Evolutionary conservation across 2,888 invertebrate genomes (phyloP), one percentile per base, ranked within the genome.

Genomic region (Deroplatys truncata): DNA sequence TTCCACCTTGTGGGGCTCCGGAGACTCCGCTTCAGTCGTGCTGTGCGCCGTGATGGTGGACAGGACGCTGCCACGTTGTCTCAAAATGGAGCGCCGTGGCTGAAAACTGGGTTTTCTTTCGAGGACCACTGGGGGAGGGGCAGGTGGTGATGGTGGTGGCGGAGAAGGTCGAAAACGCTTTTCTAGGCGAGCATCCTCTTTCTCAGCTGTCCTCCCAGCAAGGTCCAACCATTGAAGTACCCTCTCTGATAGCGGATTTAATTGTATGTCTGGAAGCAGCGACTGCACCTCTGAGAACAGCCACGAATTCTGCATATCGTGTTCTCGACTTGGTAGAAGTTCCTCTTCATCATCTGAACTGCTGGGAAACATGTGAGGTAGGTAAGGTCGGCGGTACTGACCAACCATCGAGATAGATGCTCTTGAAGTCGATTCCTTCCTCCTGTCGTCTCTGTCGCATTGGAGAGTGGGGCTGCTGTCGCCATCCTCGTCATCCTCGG

Each of bases 211-310:
- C 20, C 49, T 95, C 0, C 96, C 96, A 0, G 97, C 97, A 89
- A 97, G 93, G 92, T 97, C 97, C 91, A 97, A 92, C 97, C 97
- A 97, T 92, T 97, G 96, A 7, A 97, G 93, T 0, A 97, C 97
- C 89, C 97, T 94, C 90, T 97, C 97, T 0, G 97, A 95, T 87
- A 96, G 92, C 49, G 94, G 93, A 92, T 94, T 93, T n/a, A 89
- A 56, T 28, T 85, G 83, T n/a, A 88, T 56, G 15, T 85, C 84
- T 7, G 85, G 90, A 1, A 84, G 35, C 49, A 49, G 86, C 43
- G 89, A 35, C 82, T 56, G 84, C 28, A 89, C 86, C 82, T 83
- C 88, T 31, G 90, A 85, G 29, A 84, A n/a, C 28, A 35, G 10
- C 28, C 82, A 82, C 25, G 82, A 28, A 20, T 89, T 89, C 31